Evolutionary conservation across 2,888 invertebrate genomes (phyloP).

Genomic region (Amitus sp.): DNA sequence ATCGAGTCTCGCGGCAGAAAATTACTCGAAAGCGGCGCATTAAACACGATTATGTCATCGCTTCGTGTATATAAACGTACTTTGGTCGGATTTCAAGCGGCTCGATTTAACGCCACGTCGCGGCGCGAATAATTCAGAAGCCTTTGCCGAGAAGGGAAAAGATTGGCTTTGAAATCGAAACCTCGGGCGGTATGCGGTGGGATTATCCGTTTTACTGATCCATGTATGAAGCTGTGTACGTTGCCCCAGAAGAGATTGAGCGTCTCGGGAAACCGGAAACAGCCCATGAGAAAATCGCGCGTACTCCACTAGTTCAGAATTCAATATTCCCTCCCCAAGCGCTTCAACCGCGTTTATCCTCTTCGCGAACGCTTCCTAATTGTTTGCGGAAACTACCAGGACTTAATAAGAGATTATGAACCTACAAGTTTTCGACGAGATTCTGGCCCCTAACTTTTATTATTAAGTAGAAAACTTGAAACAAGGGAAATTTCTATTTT

Average conservation of each 20-base stretch:
- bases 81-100: conserved; percentile 40
- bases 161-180: conserved; percentile 43
- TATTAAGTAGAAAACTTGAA: too few species aligned
- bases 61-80: conserved; percentile 25
- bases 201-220: conserved; percentile 36
- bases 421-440: too few species aligned
- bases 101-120: conserved; percentile 46
- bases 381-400: too few species aligned
- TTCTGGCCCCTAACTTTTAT: too few species aligned
- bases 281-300: conserved; percentile 22
- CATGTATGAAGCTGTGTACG: conserved; percentile 14
- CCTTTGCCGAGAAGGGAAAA: conserved; percentile 23
- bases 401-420: too few species aligned
- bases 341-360: conserved; percentile 9
- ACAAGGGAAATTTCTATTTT: too few species aligned
- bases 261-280: conserved; percentile 18
- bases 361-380: neutral
- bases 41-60: conserved; percentile 16
- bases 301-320: conserved; percentile 23
- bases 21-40: too few species aligned
- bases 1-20: too few species aligned
- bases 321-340: conserved; percentile 18
- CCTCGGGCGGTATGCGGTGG: conserved; percentile 33
- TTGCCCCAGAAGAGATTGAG: conserved; percentile 18
- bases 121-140: conserved; percentile 41